Percentiles rank a stretch among this genome's conserved stretches.
These are phyloP conservation scores for Crocallis elinguaria DNA, from an alignment of 2,888 invertebrate genomes.

Conservation along the genomic window DNA sequence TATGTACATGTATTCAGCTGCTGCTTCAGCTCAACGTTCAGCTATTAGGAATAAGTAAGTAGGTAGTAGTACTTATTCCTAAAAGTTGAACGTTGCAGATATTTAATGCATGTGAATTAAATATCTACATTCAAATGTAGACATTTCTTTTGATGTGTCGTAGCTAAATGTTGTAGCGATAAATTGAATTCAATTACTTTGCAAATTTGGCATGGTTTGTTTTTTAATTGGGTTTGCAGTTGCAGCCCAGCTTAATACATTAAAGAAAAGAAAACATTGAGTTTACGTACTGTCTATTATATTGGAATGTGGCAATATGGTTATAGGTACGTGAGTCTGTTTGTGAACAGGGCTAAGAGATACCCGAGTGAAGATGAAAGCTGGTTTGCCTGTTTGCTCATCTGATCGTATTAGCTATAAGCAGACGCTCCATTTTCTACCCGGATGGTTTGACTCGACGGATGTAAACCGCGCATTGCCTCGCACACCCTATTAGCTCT, in stretches of 20 bases:
- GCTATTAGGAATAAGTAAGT: too few relatives aligned
- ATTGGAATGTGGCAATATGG: not conserved
- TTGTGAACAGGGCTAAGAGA: slow-evolving; percentile 57
- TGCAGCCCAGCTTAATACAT: not conserved
- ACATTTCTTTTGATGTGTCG: not conserved
- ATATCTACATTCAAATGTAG: too few relatives aligned
- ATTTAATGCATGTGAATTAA: too few relatives aligned
- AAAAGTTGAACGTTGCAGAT: too few relatives aligned
- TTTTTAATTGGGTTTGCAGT: too few relatives aligned
- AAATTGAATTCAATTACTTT: too few relatives aligned
- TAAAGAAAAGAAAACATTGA: not conserved
- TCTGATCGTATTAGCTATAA: slow-evolving; percentile 81
- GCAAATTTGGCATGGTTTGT: too few relatives aligned
- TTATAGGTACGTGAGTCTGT: slow-evolving; percentile 38
- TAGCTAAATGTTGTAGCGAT: too few relatives aligned
- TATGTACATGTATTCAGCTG: too few relatives aligned
- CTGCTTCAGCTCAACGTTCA: too few relatives aligned
- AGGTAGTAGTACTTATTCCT: too few relatives aligned
- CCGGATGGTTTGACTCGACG: slow-evolving; percentile 73
- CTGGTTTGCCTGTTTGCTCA: slow-evolving; percentile 78
- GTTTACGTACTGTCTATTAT: slow-evolving; percentile 10
- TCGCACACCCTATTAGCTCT: slow-evolving; percentile 71
- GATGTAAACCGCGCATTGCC: slow-evolving; percentile 73
- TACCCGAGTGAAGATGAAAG: slow-evolving; percentile 82
- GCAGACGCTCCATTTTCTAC: slow-evolving; percentile 79